A percentile compares a stretch with the other conserved stretches of the same genome.
These are phyloP conservation scores for Helicolenus hilgendorfi DNA, from an alignment of 2,797 vertebrate species.

Conservation along the genomic window DNA sequence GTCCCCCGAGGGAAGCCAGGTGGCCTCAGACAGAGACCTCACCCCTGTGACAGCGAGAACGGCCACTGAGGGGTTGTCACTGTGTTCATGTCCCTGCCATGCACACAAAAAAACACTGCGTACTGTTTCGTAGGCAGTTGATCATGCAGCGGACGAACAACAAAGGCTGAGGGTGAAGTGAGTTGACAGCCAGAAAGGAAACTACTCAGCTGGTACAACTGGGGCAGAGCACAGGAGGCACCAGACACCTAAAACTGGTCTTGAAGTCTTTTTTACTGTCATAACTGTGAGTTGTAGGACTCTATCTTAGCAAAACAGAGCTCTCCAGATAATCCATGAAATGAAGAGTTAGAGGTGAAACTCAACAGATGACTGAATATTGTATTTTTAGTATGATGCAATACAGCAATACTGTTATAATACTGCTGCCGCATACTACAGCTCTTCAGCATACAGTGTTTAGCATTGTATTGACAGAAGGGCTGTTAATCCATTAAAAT, in stretches of 20 bases:
- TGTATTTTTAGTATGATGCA: background rate
- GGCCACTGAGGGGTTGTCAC: constrained; percentile 52
- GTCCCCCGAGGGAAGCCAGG: constrained; percentile 67
- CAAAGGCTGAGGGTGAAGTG: constrained; percentile 37
- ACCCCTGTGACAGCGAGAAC: constrained; percentile 47
- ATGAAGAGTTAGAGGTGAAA: background rate
- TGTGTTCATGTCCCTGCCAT: constrained; percentile 44
- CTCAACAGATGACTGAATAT: background rate
- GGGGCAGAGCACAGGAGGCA: background rate
- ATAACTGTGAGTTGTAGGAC: background rate
- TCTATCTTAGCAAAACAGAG: background rate
- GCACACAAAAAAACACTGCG: constrained; percentile 24
- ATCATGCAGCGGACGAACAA: constrained; percentile 31
- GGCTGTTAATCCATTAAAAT: too few relatives aligned
- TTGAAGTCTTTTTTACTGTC: background rate
- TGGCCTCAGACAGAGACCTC: constrained; percentile 73
- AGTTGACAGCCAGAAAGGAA: constrained; percentile 37
- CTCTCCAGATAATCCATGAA: background rate
- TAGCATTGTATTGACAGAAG: background rate
- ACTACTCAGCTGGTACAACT: constrained; percentile 38
- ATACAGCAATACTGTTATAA: background rate
- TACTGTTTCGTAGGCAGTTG: constrained; percentile 11
- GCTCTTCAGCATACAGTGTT: background rate
- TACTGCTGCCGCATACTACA: background rate
- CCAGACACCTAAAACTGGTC: background rate